Percentiles rank a stretch among this genome's conserved stretches.
These are phyloP conservation scores for Dioctria rufipes DNA, from an alignment of 2,888 invertebrate species.

Conservation along the genomic window DNA sequence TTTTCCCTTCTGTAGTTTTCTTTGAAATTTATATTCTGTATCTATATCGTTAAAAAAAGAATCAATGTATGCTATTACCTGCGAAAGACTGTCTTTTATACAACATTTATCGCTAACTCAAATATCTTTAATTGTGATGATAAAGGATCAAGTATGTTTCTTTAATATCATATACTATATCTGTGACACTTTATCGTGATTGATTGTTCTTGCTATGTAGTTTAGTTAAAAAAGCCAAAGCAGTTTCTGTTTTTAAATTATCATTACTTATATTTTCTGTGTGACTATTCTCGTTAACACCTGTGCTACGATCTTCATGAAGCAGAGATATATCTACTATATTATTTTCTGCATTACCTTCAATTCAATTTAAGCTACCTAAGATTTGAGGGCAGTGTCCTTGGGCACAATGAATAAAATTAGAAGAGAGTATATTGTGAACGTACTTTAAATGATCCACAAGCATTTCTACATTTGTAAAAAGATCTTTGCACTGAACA, in stretches of 20 bases:
- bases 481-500: background rate
- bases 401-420: background rate
- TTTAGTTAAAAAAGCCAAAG: background rate
- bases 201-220: background rate
- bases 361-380: background rate
- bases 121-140: background rate
- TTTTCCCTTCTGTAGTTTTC: background rate
- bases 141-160: background rate
- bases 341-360: too few species aligned
- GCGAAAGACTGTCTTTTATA: background rate
- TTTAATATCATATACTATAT: background rate
- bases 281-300: background rate
- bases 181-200: background rate
- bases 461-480: background rate
- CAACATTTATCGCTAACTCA: background rate
- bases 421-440: too few species aligned
- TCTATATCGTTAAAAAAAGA: background rate
- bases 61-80: background rate
- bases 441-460: background rate
- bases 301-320: background rate
- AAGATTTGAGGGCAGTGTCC: background rate
- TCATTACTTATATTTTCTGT: background rate
- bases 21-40: background rate
- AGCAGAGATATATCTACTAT: too few species aligned
- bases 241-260: background rate